Evolutionary conservation across 2,797 vertebrate species (phyloP), one percentile per base, ranked within the genome.

Genomic region (Podarcis lilfordi): DNA sequence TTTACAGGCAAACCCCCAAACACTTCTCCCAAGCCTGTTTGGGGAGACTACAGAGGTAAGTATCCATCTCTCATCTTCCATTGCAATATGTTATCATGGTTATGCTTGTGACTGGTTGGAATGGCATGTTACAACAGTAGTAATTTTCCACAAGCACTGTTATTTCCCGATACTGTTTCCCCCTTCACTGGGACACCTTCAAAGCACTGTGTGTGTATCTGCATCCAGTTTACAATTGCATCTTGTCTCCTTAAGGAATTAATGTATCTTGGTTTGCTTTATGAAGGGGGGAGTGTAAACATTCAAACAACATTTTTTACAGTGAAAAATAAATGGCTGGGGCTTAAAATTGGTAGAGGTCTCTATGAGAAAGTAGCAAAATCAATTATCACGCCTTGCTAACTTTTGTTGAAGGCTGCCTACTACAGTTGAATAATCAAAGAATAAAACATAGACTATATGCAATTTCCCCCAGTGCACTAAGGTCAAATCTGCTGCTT

Each of bases 401-500:
- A 19, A 21, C 13, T 82, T 68, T 40, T 11, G 27, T 32, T 66
- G 35, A 66, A 68, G 10, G 4, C 32, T 81, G 32, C 23, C 9
- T 81, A 64, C 79, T 37, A 35, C 35, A 9, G 21, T 4, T 7
- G 59, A 15, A 2, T 9, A 21, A 64, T 81, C 35, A 81, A 27
- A 64, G 35, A 21, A 17, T 35, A 81, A 25, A 64, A 37, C 79
- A 11, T 15, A 55, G 29, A 50, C 27, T 50, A n/a, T 72, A 50
- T 45, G 11, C 17, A 50, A 50, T 72, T 83, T 50, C 43, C 29
- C 13, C 43, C 40, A 83, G 29, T 29, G 29, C 61, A 64, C 61
- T 23, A 13, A 64, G 61, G 6, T 64, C 61, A 11, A 81, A 82
- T 68, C 84, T 69, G 88, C 89, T 61, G 82, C 76, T 89, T 81